Conservation (phyloP, 2,113 vertebrate species). For the Anas platyrhynchos region DNA sequence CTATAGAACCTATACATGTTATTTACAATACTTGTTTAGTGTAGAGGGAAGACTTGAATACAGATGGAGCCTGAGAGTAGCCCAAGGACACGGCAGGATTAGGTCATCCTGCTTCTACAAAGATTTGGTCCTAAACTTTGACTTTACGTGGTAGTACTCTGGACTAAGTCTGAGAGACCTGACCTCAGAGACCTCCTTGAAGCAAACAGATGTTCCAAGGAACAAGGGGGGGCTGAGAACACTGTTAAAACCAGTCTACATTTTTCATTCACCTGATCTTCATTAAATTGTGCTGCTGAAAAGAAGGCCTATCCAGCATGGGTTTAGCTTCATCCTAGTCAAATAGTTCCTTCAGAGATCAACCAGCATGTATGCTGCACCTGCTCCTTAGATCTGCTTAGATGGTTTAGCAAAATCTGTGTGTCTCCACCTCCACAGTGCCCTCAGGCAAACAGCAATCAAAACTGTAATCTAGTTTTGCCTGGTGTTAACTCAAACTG, state of each 20-base stretch:
- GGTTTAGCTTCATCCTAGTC: neutral
- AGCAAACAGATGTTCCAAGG: neutral
- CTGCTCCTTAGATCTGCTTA: neutral
- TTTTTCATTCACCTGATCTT: neutral
- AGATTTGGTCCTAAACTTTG: neutral
- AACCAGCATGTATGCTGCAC: accelerated
- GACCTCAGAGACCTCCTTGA: neutral
- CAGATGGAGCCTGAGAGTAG: neutral
- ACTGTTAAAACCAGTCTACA: neutral
- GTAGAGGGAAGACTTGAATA: neutral
- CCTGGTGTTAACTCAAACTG: neutral
- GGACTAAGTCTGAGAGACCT: neutral
- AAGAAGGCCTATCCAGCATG: neutral
- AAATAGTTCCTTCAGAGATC: neutral
- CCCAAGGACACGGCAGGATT: neutral
- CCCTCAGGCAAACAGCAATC: neutral
- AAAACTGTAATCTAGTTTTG: neutral
- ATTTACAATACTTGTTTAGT: neutral
- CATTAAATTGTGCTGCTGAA: neutral
- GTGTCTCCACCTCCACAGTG: neutral
- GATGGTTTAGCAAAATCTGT: neutral
- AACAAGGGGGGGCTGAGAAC: neutral
- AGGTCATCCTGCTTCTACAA: neutral
- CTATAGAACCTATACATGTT: neutral
- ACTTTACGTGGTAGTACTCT: neutral